Evolutionary conservation across 2,797 vertebrate species (phyloP).

Genomic region (Gymnoscopelus microlampas): DNA sequence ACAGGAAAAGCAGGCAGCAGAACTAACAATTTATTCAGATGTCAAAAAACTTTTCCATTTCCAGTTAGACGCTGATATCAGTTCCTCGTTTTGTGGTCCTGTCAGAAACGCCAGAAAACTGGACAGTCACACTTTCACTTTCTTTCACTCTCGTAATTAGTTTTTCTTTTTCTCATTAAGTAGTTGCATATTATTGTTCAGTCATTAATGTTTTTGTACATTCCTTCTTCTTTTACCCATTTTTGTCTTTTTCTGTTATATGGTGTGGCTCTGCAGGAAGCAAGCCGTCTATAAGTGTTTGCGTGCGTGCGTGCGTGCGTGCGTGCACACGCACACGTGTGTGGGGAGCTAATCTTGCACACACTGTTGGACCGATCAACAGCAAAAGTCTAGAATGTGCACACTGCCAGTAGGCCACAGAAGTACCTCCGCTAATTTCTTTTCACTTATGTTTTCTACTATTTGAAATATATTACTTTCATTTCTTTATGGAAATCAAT

Average conservation of each 20-base stretch:
- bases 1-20: not conserved
- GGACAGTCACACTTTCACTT: not conserved
- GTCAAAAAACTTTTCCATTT: not conserved
- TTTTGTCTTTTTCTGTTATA: not conserved
- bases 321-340: no score
- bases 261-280: not conserved
- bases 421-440: no score
- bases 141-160: not conserved
- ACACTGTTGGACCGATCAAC: no score
- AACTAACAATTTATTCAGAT: not conserved
- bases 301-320: no score
- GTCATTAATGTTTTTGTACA: conserved; percentile 9
- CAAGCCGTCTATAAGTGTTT: no score
- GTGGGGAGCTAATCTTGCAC: no score
- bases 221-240: not conserved
- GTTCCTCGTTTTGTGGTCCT: conserved; percentile 56
- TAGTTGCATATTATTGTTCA: not conserved
- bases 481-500: no score
- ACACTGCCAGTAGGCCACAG: no score
- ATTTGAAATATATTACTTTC: no score
- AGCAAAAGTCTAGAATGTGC: no score
- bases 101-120: not conserved
- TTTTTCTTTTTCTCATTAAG: no score
- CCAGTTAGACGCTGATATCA: not conserved
- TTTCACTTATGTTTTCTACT: no score